Evolutionary conservation across 2,888 invertebrate species (phyloP).

Genomic region (Chrysomela aeneicollis): DNA sequence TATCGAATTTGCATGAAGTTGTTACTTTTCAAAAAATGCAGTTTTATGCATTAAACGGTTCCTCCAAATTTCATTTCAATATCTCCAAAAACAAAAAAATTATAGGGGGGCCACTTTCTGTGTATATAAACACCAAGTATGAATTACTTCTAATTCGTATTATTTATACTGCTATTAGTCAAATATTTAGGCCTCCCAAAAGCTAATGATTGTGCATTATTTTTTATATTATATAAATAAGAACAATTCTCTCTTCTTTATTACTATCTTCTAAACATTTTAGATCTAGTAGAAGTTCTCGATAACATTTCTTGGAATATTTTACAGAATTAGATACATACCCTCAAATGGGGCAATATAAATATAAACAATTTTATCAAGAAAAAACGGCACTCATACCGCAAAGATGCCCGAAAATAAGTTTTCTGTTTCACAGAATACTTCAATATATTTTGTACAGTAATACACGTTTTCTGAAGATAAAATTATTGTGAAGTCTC

Average conservation of each 20-base stretch:
- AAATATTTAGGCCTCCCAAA: slow-evolving; percentile 58
- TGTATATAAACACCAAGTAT: no score
- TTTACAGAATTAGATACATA: slow-evolving; percentile 42
- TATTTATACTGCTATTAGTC: slow-evolving; percentile 50
- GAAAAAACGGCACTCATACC: slow-evolving; percentile 42
- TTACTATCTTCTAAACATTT: slow-evolving; percentile 23
- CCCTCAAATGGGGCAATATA: slow-evolving; percentile 44
- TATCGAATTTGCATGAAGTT: no score
- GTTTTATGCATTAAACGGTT: no score
- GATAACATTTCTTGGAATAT: slow-evolving; percentile 16
- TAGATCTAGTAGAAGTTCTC: slow-evolving; percentile 39
- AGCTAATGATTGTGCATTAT: slow-evolving; percentile 54
- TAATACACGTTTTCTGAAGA: slow-evolving; percentile 40
- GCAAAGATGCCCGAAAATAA: slow-evolving; percentile 44
- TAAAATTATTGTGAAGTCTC: slow-evolving; percentile 28
- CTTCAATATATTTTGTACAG: slow-evolving; percentile 47
- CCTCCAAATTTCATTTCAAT: no score
- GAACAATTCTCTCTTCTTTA: slow-evolving; percentile 37
- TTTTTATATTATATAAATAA: slow-evolving; percentile 29
- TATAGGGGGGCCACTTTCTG: no score
- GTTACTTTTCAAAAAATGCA: no score
- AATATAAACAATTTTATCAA: slow-evolving; percentile 46
- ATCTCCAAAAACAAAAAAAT: no score
- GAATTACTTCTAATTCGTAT: no score
- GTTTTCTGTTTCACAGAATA: slow-evolving; percentile 43